These are phyloP conservation scores for Margarornis squamiger DNA, from an alignment of 2,797 vertebrate genomes.

Conservation along the genomic window DNA sequence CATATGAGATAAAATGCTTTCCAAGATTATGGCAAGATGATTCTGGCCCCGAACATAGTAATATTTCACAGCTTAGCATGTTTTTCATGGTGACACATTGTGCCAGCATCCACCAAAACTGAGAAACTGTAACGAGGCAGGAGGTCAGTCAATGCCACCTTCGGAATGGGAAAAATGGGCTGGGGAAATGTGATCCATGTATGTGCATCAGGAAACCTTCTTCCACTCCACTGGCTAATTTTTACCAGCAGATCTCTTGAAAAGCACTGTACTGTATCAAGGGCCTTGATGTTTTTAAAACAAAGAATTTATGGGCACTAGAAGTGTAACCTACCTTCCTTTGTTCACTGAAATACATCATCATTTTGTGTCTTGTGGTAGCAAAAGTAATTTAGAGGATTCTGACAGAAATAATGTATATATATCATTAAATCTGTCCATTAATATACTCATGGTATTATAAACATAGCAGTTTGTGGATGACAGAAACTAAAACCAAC, in stretches of 20 bases:
- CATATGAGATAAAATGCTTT: background rate
- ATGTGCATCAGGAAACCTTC: background rate
- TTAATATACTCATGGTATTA: conserved; percentile 64
- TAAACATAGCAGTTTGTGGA: conserved; percentile 67
- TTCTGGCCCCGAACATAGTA: background rate
- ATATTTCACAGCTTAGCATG: background rate
- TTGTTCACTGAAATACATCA: conserved; percentile 70
- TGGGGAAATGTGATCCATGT: background rate
- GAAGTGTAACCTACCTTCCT: conserved; percentile 57
- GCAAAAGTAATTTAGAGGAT: conserved; percentile 71
- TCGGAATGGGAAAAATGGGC: background rate
- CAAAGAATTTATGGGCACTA: conserved; percentile 68
- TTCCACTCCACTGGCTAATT: conserved; percentile 10
- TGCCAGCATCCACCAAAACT: background rate
- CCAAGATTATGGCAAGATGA: background rate
- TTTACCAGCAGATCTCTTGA: conserved; percentile 45
- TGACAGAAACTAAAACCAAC: conserved; percentile 71
- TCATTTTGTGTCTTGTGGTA: conserved; percentile 61
- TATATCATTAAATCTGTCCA: conserved; percentile 70
- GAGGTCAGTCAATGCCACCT: background rate
- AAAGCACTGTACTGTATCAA: conserved; percentile 53
- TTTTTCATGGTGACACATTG: background rate
- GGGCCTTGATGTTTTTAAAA: conserved; percentile 70
- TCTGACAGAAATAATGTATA: conserved; percentile 70
- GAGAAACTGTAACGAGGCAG: background rate